These are phyloP conservation scores for Falco novaeseelandiae DNA, from an alignment of 2,797 vertebrate species.

Conservation along the genomic window DNA sequence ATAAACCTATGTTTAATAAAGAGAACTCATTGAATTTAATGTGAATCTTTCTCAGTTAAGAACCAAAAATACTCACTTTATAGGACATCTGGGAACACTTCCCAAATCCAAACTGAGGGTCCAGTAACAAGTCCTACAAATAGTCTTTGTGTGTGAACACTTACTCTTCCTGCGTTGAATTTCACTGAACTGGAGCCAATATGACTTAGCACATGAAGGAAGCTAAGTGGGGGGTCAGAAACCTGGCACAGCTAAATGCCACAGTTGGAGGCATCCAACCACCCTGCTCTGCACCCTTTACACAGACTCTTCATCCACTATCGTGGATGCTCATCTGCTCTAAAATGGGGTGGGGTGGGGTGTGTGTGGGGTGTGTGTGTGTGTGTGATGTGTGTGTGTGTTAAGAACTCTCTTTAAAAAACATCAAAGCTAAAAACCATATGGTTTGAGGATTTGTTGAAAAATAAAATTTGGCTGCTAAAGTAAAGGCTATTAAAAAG, in stretches of 20 bases:
- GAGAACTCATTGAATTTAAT: neutral
- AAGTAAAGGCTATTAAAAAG: neutral
- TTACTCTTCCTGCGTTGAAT: slow-evolving; percentile 17
- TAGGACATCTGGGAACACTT: slow-evolving; percentile 48
- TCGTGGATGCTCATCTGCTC: neutral
- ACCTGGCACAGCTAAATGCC: neutral
- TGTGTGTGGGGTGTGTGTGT: too few species aligned
- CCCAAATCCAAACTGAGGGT: slow-evolving; percentile 62
- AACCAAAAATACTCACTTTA: slow-evolving; percentile 46
- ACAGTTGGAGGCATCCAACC: neutral
- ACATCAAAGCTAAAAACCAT: neutral
- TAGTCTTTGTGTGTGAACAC: slow-evolving; percentile 22
- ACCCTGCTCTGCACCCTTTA: neutral
- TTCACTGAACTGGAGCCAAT: slow-evolving; percentile 17
- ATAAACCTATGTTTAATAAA: slow-evolving; percentile 22
- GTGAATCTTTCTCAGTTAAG: neutral
- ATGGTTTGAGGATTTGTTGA: neutral
- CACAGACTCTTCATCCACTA: neutral
- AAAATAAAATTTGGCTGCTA: neutral
- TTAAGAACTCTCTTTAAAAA: neutral
- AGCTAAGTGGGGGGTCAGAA: neutral
- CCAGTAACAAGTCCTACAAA: slow-evolving; percentile 47
- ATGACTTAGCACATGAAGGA: neutral
- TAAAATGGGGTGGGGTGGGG: neutral
- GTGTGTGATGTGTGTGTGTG: neutral